Evolutionary conservation across 2,113 vertebrate species (phyloP), one percentile per base, ranked within the genome.

Genomic region (Barbus barbus): DNA sequence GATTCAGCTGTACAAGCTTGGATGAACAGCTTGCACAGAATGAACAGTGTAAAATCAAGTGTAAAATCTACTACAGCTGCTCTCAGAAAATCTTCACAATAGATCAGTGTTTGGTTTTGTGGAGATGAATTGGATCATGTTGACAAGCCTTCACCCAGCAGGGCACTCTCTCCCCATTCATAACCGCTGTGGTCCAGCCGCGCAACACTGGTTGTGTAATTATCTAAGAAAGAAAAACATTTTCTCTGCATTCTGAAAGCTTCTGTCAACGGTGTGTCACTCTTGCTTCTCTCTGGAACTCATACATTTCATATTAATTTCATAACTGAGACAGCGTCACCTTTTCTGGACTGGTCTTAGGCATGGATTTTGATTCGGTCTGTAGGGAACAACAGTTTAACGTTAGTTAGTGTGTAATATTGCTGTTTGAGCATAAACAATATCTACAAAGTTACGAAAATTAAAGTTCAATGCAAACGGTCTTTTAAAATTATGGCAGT

Each of bases 151-250:
- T 71, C 14, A 60, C 61, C 61, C 61, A 82, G 86, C 78, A 82
- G 86, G 74, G 73, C 38, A 33, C 84, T 71, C 46, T 41, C 38
- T 24, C 65, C 41, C n/a, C 36, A n/a, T 77, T 71, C 33, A n/a
- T n/a, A 56, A 51, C 63, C 36, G 33, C 71, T 22, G 60, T 31
- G 18, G 58, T 46, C 84, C 79, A 73, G 83, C 77, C 13, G 65
- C 9, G 53, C 38, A 26, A 41, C 81, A 12, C 61, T 81, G 76
- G 75, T 76, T 77, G 63, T 24, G 36, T 76, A 86, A 88, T 89
- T 85, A 83, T 16, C 63, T 9, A 48, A 61, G 36, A 18, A 85
- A 51, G n/a, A 84, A 63, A 86, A 31, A 44, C n/a, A 44, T 20
- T 38, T 46, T 73, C 18, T 24, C 12, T 74, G 44, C 69, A 38